Percentiles rank a stretch among this genome's conserved stretches.
These are phyloP conservation scores for Macrobrachium nipponense DNA, from an alignment of 1,140 invertebrate species.

Conservation along the genomic window DNA sequence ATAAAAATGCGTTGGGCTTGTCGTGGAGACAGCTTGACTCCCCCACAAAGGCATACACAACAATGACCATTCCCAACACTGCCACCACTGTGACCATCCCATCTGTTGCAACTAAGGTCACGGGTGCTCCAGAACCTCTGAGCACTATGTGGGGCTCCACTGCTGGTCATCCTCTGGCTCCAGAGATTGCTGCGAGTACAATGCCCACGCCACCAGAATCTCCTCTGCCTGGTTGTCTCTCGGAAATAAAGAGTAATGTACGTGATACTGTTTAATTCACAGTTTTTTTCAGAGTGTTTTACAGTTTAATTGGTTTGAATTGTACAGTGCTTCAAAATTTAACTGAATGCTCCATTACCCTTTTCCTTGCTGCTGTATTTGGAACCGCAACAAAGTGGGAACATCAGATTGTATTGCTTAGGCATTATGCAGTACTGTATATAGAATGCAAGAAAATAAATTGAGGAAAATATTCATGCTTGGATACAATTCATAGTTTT, in stretches of 20 bases:
- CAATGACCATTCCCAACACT: constrained; percentile 15
- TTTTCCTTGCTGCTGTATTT: no score
- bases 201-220: constrained; percentile 52
- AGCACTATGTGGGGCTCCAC: neutral
- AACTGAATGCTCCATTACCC: no score
- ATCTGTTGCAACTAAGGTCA: neutral
- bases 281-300: neutral
- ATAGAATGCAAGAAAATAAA: no score
- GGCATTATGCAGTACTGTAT: no score
- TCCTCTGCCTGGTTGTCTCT: constrained; percentile 25
- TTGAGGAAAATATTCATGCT: no score
- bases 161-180: constrained; percentile 26
- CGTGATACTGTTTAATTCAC: neutral
- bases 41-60: constrained; percentile 21
- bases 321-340: no score
- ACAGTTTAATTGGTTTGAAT: no score
- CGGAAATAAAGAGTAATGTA: neutral
- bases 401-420: no score
- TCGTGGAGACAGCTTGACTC: constrained; percentile 40
- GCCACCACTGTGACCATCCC: constrained; percentile 5
- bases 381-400: no score
- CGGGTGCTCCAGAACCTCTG: no score
- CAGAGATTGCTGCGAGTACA: constrained; percentile 30
- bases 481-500: no score
- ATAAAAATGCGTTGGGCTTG: constrained; percentile 16